Evolutionary conservation across 2,797 vertebrate species (phyloP).

Genomic region (Rousettus madagascariensis): DNA sequence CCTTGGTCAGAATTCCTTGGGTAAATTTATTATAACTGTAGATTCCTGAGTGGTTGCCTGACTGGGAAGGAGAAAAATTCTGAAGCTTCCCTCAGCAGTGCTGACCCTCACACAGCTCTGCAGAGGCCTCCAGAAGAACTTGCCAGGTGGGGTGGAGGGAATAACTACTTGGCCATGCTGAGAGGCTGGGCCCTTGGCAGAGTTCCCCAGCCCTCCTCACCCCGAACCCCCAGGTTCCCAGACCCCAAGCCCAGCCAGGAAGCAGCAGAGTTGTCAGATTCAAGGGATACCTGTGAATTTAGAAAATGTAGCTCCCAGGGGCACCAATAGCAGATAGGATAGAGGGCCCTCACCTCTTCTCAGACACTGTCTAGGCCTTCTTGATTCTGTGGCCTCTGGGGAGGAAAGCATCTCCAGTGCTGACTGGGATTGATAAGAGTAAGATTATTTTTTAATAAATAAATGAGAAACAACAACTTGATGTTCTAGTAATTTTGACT

Average conservation of each 20-base stretch:
- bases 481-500: not conserved
- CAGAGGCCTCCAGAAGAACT: not conserved
- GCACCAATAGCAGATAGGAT: fast-evolving
- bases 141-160: not conserved
- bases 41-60: not conserved
- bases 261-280: not conserved
- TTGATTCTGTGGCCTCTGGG: not conserved
- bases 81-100: not conserved
- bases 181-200: not conserved
- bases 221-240: not conserved
- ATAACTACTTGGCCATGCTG: not conserved
- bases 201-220: not conserved
- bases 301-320: not conserved
- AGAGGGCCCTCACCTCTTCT: not conserved
- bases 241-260: not conserved
- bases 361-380: not conserved
- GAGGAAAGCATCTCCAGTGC: not conserved
- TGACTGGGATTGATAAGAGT: not conserved
- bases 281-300: not conserved
- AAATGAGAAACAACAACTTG: not conserved
- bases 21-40: not conserved
- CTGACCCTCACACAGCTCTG: not conserved
- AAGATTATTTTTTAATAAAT: not conserved
- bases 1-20: not conserved
- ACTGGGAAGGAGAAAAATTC: not conserved